These are phyloP conservation scores for Masticophis lateralis DNA, from an alignment of 2,797 vertebrate species.

Conservation along the genomic window DNA sequence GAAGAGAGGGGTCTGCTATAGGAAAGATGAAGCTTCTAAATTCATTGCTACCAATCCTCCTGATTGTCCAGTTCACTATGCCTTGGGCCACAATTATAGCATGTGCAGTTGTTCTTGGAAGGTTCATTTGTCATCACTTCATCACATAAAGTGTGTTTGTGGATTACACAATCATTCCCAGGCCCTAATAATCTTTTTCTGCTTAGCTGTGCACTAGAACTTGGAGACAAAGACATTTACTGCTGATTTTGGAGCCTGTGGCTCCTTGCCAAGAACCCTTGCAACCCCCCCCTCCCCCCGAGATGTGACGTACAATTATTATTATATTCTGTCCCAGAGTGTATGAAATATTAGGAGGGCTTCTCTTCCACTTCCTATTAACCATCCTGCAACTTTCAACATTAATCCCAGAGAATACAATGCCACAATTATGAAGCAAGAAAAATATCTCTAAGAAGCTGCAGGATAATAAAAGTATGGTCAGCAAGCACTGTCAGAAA, in stretches of 20 bases:
- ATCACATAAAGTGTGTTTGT: conserved; percentile 67
- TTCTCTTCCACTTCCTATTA: conserved; percentile 12
- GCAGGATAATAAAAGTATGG: conserved; percentile 12
- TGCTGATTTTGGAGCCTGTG: conserved; percentile 54
- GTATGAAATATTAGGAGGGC: conserved; percentile 32
- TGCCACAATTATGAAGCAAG: conserved; percentile 4
- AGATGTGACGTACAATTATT: conserved; percentile 48
- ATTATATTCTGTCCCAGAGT: conserved; percentile 31
- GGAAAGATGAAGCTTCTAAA: not conserved
- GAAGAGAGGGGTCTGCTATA: not conserved
- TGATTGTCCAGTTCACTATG: not conserved
- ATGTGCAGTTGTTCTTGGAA: conserved; percentile 30
- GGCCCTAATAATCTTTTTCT: conserved; percentile 62
- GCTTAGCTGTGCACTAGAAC: conserved; percentile 56
- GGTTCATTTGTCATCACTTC: conserved; percentile 62
- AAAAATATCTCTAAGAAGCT: not conserved
- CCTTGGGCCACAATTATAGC: not conserved
- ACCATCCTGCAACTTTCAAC: conserved; percentile 19
- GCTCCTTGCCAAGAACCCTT: conserved; percentile 53
- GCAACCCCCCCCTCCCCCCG: conserved; percentile 6
- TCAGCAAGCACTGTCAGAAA: not conserved
- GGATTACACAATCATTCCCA: conserved; percentile 54
- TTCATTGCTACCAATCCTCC: not conserved
- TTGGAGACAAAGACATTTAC: conserved; percentile 61
- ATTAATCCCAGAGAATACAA: conserved; percentile 26